Percentiles rank a stretch among this genome's conserved stretches.
Conservation (phyloP, 2,888 invertebrate genomes). For the Salticus scenicus region DNA sequence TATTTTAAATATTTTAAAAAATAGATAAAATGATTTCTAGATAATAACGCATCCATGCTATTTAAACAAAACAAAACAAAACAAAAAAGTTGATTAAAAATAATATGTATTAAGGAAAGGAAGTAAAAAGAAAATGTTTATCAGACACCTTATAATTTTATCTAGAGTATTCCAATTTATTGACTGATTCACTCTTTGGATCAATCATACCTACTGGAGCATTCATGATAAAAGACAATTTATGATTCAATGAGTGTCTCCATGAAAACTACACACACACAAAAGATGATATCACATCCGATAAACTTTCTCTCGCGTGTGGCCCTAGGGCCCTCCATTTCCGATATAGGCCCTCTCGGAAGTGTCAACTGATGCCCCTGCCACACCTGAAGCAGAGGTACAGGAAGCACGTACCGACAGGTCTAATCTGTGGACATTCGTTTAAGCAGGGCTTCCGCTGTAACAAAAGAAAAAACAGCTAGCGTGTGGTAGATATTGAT, state of each 20-base stretch:
- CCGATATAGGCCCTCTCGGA: conserved; percentile 21
- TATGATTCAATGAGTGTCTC: neutral
- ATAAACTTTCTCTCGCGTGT: neutral
- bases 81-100: too few species aligned
- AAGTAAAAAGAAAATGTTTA: too few species aligned
- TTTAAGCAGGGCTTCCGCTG: conserved; percentile 2
- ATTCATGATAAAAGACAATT: neutral
- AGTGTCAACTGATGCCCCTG: conserved; percentile 7
- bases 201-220: too few species aligned
- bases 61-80: too few species aligned
- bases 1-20: too few species aligned
- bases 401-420: conserved; percentile 30
- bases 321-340: neutral
- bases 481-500: too few species aligned
- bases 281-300: conserved; percentile 16
- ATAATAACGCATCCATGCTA: too few species aligned
- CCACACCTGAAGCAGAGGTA: conserved; percentile 20
- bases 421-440: conserved; percentile 2
- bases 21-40: too few species aligned
- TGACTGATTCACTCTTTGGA: too few species aligned
- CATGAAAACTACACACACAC: neutral
- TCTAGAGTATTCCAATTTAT: too few species aligned
- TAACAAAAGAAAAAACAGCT: neutral
- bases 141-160: too few species aligned
- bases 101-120: too few species aligned